phyloP scores from a whole-genome alignment of 2,888 invertebrate genomes.

The Napeogenes inachia region DNA sequence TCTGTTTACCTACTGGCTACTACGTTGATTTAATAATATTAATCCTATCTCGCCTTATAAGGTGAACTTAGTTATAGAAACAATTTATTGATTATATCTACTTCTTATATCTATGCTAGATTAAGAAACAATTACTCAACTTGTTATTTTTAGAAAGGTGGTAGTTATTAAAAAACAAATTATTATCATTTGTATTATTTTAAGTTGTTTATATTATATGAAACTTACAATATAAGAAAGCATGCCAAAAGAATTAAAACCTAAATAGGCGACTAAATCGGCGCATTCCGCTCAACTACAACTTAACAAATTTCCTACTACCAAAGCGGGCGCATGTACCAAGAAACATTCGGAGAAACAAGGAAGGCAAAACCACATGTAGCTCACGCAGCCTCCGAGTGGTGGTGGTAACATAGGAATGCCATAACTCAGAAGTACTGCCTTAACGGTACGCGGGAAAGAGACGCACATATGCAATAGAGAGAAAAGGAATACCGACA shows the following conservation, averaged over 20 bases:
- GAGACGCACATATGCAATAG: constrained; percentile 48
- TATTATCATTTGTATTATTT: too few relatives aligned
- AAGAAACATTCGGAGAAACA: constrained; percentile 52
- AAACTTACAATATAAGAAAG: too few relatives aligned
- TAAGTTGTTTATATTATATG: too few relatives aligned
- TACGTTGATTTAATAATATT: constrained; percentile 26
- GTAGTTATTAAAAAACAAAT: too few relatives aligned
- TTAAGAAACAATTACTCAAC: too few relatives aligned
- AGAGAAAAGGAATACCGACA: constrained; percentile 53
- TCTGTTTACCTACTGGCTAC: constrained; percentile 31
- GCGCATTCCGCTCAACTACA: constrained; percentile 11
- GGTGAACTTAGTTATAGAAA: background rate
- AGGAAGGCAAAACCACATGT: constrained; percentile 59
- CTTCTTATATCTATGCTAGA: background rate
- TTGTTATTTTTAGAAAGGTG: too few relatives aligned
- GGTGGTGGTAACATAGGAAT: constrained; percentile 72
- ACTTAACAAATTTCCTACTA: constrained; percentile 42
- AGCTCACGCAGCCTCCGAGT: constrained; percentile 67
- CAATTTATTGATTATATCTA: constrained; percentile 14
- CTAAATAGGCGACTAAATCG: constrained; percentile 3
- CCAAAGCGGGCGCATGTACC: constrained; percentile 52
- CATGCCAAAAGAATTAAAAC: too few relatives aligned
- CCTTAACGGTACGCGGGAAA: constrained; percentile 70
- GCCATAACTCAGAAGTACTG: constrained; percentile 74
- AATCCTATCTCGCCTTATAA: constrained; percentile 19